A percentile compares a stretch with the other conserved stretches of the same genome.
phyloP scores from a whole-genome alignment of 2,113 vertebrate species.

The Cottus gobio region DNA sequence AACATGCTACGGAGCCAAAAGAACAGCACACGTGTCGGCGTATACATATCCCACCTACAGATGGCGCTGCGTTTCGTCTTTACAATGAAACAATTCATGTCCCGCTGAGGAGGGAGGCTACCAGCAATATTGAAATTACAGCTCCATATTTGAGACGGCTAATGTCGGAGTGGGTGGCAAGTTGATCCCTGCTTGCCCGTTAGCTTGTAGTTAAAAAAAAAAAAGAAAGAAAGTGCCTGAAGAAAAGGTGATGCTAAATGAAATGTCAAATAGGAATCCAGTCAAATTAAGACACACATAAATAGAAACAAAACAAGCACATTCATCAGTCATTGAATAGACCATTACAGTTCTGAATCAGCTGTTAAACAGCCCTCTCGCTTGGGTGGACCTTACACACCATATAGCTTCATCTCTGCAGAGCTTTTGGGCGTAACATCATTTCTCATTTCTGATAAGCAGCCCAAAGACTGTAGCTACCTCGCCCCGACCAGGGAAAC shows the following conservation, averaged over 20 bases:
- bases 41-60: neutral
- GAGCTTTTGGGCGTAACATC: neutral
- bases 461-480: no score
- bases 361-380: neutral
- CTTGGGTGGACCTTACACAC: neutral
- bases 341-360: neutral
- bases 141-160: neutral
- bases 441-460: no score
- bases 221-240: neutral
- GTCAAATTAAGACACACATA: neutral
- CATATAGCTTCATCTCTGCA: neutral
- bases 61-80: neutral
- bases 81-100: neutral
- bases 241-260: neutral
- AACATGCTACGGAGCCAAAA: neutral
- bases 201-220: neutral
- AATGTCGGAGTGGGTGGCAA: neutral
- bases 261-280: slow-evolving; percentile 10
- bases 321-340: neutral
- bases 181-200: neutral
- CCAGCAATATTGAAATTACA: neutral
- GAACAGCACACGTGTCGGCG: neutral
- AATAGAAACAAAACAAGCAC: neutral
- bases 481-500: no score
- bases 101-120: neutral